phyloP scores from a whole-genome alignment of 2,113 vertebrate species.

The Channa maculata region DNA sequence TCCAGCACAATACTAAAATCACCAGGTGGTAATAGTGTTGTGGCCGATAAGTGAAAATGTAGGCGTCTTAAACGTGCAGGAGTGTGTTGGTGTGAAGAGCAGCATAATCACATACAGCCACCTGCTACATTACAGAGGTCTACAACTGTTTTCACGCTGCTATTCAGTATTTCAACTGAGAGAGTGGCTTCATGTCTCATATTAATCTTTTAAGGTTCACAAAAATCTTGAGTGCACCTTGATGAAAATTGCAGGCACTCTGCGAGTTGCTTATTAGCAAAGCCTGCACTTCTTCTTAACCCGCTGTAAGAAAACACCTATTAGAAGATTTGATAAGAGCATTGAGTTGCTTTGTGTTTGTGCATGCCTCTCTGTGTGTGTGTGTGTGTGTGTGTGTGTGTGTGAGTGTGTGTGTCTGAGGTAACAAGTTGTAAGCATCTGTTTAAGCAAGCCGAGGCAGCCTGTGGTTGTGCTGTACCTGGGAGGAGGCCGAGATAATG shows the following conservation, averaged over 20 bases:
- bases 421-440: constrained; percentile 43
- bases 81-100: no score
- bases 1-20: no score
- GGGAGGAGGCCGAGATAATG: constrained; percentile 53
- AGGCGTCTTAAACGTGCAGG: no score
- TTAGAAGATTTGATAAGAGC: constrained; percentile 11
- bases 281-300: constrained; percentile 1
- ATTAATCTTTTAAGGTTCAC: background rate
- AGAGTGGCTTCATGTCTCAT: background rate
- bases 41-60: no score
- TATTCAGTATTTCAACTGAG: background rate
- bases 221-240: constrained; percentile 11
- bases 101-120: background rate
- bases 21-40: no score
- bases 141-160: background rate
- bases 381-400: constrained; percentile 7
- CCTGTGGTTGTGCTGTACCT: constrained; percentile 37
- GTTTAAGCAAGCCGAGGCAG: constrained; percentile 58
- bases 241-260: constrained; percentile 17
- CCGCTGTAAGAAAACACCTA: constrained; percentile 11
- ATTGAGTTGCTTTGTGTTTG: constrained; percentile 39
- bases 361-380: constrained; percentile 7
- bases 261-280: background rate
- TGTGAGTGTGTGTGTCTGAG: constrained; percentile 31
- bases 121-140: background rate